A percentile compares a stretch with the other conserved stretches of the same genome.
phyloP scores from a whole-genome alignment of 2,888 invertebrate genomes.

The Epistrophella euchroma region DNA sequence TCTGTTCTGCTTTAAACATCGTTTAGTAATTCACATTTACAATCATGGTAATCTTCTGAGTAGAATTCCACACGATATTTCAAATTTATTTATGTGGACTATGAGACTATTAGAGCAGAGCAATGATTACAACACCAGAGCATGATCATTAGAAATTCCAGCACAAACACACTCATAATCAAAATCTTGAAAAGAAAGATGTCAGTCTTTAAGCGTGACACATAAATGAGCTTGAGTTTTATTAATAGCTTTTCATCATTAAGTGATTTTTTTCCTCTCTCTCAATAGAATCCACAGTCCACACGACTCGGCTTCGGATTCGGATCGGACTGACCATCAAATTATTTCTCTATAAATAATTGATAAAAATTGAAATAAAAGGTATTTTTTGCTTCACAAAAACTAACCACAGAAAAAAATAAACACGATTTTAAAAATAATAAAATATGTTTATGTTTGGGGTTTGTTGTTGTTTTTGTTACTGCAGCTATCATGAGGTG shows the following conservation, averaged over 20 bases:
- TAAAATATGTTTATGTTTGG: conserved; percentile 11
- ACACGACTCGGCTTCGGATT: neutral
- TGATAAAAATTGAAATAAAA: conserved; percentile 61
- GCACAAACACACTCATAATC: conserved; percentile 17
- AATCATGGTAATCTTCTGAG: conserved; percentile 57
- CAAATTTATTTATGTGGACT: neutral
- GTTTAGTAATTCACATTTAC: conserved; percentile 67
- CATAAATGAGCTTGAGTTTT: conserved; percentile 54
- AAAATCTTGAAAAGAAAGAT: conserved; percentile 33
- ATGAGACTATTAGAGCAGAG: conserved; percentile 9
- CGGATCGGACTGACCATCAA: conserved; percentile 41
- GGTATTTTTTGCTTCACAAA: conserved; percentile 35
- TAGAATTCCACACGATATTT: neutral
- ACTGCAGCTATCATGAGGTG: conserved; percentile 58
- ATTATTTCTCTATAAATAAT: conserved; percentile 63
- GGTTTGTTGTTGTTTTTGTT: conserved; percentile 2
- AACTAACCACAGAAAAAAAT: conserved; percentile 39
- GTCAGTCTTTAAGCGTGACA: conserved; percentile 42
- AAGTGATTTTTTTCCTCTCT: conserved; percentile 44
- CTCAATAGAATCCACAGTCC: conserved; percentile 41
- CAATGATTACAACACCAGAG: neutral
- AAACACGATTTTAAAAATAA: conserved; percentile 44
- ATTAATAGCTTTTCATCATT: conserved; percentile 54
- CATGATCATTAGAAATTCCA: conserved; percentile 51
- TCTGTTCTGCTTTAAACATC: conserved; percentile 22